These are phyloP conservation scores for Eupeodes latifasciatus DNA, from an alignment of 2,888 invertebrate genomes.

Conservation along the genomic window DNA sequence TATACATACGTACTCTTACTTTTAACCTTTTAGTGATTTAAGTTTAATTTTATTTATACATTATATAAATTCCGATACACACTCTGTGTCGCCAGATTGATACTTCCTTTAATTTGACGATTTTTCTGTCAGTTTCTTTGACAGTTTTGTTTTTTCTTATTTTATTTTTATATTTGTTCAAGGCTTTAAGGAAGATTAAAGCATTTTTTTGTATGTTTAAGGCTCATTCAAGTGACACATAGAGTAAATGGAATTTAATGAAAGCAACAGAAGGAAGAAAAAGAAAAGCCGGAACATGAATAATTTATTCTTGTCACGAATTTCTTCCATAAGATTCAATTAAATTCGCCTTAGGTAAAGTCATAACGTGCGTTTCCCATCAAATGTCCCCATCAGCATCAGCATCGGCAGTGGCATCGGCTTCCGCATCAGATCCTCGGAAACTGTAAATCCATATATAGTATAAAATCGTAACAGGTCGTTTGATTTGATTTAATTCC, in stretches of 20 bases:
- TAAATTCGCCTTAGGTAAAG: conserved; percentile 36
- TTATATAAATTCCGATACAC: not conserved
- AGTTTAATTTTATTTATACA: not conserved
- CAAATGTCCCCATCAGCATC: conserved; percentile 29
- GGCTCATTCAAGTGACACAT: not conserved
- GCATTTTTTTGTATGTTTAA: too few relatives aligned
- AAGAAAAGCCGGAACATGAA: conserved; percentile 36
- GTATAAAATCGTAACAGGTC: conserved; percentile 57
- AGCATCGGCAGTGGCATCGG: conserved; percentile 15
- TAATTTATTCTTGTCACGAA: conserved; percentile 57
- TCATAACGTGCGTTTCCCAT: conserved; percentile 31
- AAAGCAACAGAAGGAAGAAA: conserved; percentile 4
- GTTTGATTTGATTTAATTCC: conserved; percentile 19
- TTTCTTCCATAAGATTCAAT: conserved; percentile 55
- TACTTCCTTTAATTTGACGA: too few relatives aligned
- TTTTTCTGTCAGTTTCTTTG: too few relatives aligned
- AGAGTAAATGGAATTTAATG: not conserved
- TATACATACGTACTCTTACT: not conserved
- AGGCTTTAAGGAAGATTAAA: too few relatives aligned
- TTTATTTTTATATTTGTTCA: too few relatives aligned
- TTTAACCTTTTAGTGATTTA: conserved; percentile 19
- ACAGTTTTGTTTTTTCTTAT: too few relatives aligned
- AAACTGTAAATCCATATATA: conserved; percentile 46
- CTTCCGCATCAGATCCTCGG: conserved; percentile 21
- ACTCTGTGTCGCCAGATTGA: not conserved